These are phyloP conservation scores for Orthosia cruda DNA, from an alignment of 2,888 invertebrate species.

Conservation along the genomic window DNA sequence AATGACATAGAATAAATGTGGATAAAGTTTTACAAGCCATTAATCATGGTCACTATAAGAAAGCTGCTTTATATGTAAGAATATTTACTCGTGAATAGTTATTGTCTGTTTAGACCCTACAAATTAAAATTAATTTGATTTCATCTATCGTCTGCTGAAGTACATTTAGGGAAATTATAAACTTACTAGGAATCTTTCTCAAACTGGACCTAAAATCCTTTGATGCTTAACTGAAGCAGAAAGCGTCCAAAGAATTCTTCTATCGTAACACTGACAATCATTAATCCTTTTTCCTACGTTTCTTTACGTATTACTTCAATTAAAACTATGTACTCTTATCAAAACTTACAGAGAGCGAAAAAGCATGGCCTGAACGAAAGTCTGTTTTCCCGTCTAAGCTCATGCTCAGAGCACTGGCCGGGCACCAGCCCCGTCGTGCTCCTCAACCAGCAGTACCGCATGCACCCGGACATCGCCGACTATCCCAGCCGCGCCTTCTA, in stretches of 20 bases:
- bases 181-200: too few relatives aligned
- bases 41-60: neutral
- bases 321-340: too few relatives aligned
- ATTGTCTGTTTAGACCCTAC: neutral
- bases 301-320: too few relatives aligned
- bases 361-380: constrained; percentile 94
- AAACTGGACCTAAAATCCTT: too few relatives aligned
- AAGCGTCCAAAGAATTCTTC: too few relatives aligned
- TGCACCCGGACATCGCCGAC: constrained; percentile 95
- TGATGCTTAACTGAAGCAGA: too few relatives aligned
- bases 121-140: too few relatives aligned
- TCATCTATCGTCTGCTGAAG: too few relatives aligned
- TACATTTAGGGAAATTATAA: too few relatives aligned
- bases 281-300: neutral
- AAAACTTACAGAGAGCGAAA: constrained; percentile 92
- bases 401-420: constrained; percentile 87
- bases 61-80: neutral
- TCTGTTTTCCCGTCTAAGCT: constrained; percentile 94
- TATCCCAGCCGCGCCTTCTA: constrained; percentile 96
- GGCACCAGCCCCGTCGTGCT: constrained; percentile 88
- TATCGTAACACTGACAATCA: too few relatives aligned
- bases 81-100: neutral
- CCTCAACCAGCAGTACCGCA: constrained; percentile 95
- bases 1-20: too few relatives aligned
- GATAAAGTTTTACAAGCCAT: too few relatives aligned